Evolutionary conservation across 2,888 invertebrate genomes (phyloP), one percentile per base, ranked within the genome.

Genomic region (Tribolium freemani): DNA sequence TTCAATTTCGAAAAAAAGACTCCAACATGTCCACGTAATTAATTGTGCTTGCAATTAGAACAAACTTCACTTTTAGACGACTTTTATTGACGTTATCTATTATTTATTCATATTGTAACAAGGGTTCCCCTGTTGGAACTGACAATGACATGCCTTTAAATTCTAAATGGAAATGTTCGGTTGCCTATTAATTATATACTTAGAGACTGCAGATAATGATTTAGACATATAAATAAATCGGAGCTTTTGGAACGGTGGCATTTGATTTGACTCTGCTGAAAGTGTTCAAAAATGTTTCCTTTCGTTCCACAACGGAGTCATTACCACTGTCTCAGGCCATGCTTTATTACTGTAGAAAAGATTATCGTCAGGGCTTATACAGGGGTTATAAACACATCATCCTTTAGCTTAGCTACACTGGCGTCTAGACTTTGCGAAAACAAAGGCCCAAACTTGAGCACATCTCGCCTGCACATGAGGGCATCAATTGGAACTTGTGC

Each of bases 401-500:
- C 31, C 31, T 8, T 38, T 38, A 9, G 5, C 31, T 38, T 38
- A 38, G 31, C 38, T n/a, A 1, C 9, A 38, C 38, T n/a, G n/a
- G 38, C 8, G 38, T 38, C 38, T 38, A 38, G 38, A 38, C 31
- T 9, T 38, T 21, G 21, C 9, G 38, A 38, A 38, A 38, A 31
- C 31, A 38, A 38, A 38, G n/a, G 6, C 38, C 38, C 38, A 38
- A 38, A 38, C 2, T 38, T 38, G 38, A 26, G 38, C n/a, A 38
- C 38, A 38, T 38, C 3, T 38, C 38, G 38, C 38, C 30, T 57
- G 48, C 56, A 16, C 58, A 58, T 16, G 44, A 20, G 44, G 4
- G 58, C 5, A 58, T 56, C 45, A 58, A 45, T 58, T 58, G 38
- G 13, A 58, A 58, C 58, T 58, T 58, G 16, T 57, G 31, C 44